phyloP scores from a whole-genome alignment of 2,888 invertebrate species.

The Craniophora ligustri region DNA sequence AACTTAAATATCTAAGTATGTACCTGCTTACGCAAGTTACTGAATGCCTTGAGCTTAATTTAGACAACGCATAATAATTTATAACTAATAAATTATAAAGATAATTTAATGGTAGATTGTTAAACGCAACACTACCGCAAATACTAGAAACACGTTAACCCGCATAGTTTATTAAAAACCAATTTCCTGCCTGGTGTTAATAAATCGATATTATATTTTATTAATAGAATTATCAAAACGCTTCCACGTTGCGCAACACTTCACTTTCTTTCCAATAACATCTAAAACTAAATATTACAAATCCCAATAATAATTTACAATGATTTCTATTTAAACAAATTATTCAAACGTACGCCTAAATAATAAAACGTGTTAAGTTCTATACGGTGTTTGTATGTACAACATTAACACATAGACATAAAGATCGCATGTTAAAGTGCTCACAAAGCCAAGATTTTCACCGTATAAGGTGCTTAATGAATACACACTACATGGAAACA shows the following conservation, averaged over 20 bases:
- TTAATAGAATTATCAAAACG: constrained; percentile 13
- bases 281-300: constrained; percentile 5
- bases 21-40: too few species aligned
- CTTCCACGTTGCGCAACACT: not conserved
- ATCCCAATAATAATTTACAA: constrained; percentile 29
- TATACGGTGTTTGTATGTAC: constrained; percentile 46
- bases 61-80: too few species aligned
- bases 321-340: constrained; percentile 45
- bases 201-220: not conserved
- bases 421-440: constrained; percentile 49
- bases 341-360: constrained; percentile 35
- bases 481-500: constrained; percentile 65
- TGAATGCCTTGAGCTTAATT: too few species aligned
- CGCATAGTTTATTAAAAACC: constrained; percentile 21
- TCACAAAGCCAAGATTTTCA: constrained; percentile 60
- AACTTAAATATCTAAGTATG: too few species aligned
- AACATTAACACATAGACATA: constrained; percentile 51
- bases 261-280: not conserved
- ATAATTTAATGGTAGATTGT: constrained; percentile 21
- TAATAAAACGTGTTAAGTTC: constrained; percentile 42
- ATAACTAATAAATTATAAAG: constrained; percentile 15
- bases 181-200: constrained; percentile 19
- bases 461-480: constrained; percentile 68
- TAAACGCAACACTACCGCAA: constrained; percentile 6
- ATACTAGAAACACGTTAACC: constrained; percentile 18